Evolutionary conservation across 2,797 vertebrate species (phyloP).

Genomic region (Orestias chungarensis): DNA sequence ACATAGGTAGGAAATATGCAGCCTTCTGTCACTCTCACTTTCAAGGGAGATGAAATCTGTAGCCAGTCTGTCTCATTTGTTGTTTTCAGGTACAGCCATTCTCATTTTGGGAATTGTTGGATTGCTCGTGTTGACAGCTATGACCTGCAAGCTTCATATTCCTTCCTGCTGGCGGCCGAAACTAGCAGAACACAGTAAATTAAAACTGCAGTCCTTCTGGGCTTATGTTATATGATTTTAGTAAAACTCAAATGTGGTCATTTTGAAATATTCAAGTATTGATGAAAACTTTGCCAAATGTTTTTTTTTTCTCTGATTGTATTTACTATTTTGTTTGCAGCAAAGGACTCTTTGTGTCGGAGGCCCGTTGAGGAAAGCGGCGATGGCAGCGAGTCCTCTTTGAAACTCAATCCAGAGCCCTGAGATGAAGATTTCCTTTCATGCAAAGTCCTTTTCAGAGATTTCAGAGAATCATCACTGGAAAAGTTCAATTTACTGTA

Average conservation of each 20-base stretch:
- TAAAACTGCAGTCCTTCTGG: background rate
- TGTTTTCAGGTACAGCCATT: constrained; percentile 41
- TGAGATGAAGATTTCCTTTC: constrained; percentile 33
- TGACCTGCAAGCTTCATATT: constrained; percentile 54
- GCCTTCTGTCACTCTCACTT: background rate
- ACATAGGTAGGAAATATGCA: constrained; percentile 39
- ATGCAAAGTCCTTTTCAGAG: background rate
- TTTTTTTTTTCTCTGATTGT: background rate
- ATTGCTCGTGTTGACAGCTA: constrained; percentile 49
- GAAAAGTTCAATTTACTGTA: background rate
- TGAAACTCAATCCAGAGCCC: constrained; percentile 46
- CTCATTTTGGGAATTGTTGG: constrained; percentile 41
- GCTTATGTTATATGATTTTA: background rate
- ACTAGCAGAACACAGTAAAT: constrained; percentile 52
- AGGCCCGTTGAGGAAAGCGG: constrained; percentile 79
- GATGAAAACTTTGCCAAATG: background rate
- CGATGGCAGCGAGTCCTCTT: constrained; percentile 45
- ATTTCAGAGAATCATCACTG: constrained; percentile 5
- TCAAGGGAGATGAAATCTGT: constrained; percentile 3
- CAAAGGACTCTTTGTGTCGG: constrained; percentile 57
- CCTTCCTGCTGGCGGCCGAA: constrained; percentile 16
- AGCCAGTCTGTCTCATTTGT: constrained; percentile 1
- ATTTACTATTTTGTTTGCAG: constrained; percentile 44
- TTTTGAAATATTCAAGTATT: background rate
- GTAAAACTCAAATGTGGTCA: background rate